Conservation (phyloP, 2,888 invertebrate genomes). For the Ophion ellenae region DNA sequence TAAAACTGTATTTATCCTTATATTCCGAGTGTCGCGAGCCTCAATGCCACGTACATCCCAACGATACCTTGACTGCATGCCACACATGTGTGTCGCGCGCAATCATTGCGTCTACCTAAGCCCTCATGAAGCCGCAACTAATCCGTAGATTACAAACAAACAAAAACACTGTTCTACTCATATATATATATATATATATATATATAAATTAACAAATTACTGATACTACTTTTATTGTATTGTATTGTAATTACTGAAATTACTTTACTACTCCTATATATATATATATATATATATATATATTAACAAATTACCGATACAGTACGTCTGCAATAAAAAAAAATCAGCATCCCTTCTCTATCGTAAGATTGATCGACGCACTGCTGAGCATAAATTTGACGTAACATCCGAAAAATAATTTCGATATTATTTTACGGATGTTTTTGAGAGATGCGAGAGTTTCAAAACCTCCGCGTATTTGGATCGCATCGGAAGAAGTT, state of each 20-base stretch:
- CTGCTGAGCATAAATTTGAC: no score
- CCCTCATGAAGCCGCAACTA: background rate
- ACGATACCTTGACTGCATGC: conserved; percentile 58
- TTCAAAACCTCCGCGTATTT: no score
- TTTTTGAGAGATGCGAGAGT: no score
- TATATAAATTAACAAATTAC: conserved; percentile 28
- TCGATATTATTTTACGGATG: no score
- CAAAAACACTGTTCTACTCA: background rate
- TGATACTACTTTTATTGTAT: no score
- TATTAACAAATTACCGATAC: conserved; percentile 33
- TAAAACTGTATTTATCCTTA: conserved; percentile 66
- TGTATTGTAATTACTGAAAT: no score
- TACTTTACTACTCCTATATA: no score
- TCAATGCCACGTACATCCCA: conserved; percentile 60
- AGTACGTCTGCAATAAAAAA: background rate
- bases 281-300: background rate
- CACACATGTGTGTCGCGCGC: background rate
- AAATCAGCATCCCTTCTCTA: no score
- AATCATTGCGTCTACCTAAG: background rate
- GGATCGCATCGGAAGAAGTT: no score
- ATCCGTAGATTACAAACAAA: background rate
- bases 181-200: background rate
- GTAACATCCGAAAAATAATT: no score
- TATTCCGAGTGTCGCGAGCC: conserved; percentile 49
- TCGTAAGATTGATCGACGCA: no score